Base-by-base conservation (phyloP, 1,140 invertebrate species). In the Penaeus vannamei region DNA sequence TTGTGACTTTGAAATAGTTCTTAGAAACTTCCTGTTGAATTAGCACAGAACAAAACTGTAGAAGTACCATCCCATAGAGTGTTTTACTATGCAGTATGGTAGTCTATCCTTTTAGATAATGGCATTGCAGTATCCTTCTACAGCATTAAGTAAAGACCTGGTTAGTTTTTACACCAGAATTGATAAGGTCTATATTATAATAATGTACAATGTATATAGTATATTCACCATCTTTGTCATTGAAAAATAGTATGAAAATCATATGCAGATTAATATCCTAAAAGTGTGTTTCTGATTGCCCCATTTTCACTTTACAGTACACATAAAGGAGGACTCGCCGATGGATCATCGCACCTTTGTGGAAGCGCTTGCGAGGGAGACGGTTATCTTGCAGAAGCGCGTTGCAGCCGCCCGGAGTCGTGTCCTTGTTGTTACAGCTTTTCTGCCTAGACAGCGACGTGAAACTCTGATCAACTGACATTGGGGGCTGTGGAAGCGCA, bases 301-400 rank as follows among this genome's bases (percentile, higher is more conserved):
- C n/a, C 32, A 92, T 92, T 89, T 87, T 87, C 92, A 92, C 76
- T 77, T 84, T 85, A 53, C 92, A 95, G 94, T 94, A 81, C 94
- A 94, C 92, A 94, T 95, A 81, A 94, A 94, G 83, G 93, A 93
- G 85, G 93, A 93, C 82, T 94, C 94, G 93, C 93, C 94, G 89
- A 93, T 93, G 92, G 92, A 93, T 79, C 92, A 94, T 91, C 93
- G 94, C 36, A 93, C 93, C 86, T 94, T 94, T 91, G 85, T 95
- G 72, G 94, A 94, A 92, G 94, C 94, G 69, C 92, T 95, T 22
- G 93, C 94, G 91, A 93, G 92, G 42, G 94, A 95, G 91, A 95
- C 94, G 7, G 92, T 92, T 60, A 95, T 95, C 83, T 92, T 95
- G 53, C 92, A 94, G 86, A 95, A 95, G 89, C 92, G 94, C 81